These are phyloP conservation scores for Paguma larvata DNA, from an alignment of 2,797 vertebrate genomes.

Conservation along the genomic window DNA sequence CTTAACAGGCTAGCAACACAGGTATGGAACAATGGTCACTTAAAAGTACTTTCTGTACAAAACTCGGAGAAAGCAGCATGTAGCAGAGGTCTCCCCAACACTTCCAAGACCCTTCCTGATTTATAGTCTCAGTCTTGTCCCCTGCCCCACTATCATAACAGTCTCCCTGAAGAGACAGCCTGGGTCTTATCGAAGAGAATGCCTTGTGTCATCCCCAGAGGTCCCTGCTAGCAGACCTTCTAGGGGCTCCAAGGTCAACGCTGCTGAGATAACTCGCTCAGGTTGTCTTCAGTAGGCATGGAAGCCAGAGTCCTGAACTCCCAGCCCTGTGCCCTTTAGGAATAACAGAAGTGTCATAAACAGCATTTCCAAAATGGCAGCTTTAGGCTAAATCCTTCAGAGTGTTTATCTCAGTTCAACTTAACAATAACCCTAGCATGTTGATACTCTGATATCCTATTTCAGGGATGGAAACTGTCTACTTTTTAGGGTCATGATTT, in stretches of 20 bases:
- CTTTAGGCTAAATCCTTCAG: background rate
- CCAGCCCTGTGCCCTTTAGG: background rate
- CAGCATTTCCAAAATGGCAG: background rate
- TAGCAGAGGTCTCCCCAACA: background rate
- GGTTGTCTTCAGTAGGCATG: background rate
- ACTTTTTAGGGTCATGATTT: background rate
- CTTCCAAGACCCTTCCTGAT: background rate
- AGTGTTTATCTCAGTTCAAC: background rate
- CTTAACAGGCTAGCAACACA: background rate
- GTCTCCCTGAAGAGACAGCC: background rate
- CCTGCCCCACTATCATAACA: background rate
- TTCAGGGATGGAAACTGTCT: background rate
- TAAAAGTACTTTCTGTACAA: background rate
- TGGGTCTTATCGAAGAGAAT: background rate
- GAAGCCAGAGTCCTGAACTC: background rate
- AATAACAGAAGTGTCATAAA: background rate
- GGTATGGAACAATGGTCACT: background rate
- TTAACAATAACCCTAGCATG: background rate
- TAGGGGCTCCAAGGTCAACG: background rate
- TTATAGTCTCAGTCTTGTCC: background rate
- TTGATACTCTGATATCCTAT: background rate
- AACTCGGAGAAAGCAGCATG: background rate
- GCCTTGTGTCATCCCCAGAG: background rate
- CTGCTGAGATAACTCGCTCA: background rate
- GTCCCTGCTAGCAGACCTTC: background rate